A percentile compares a stretch with the other conserved stretches of the same genome.
Evolutionary conservation across 2,888 invertebrate species (phyloP).

Genomic region (Nineta flava): DNA sequence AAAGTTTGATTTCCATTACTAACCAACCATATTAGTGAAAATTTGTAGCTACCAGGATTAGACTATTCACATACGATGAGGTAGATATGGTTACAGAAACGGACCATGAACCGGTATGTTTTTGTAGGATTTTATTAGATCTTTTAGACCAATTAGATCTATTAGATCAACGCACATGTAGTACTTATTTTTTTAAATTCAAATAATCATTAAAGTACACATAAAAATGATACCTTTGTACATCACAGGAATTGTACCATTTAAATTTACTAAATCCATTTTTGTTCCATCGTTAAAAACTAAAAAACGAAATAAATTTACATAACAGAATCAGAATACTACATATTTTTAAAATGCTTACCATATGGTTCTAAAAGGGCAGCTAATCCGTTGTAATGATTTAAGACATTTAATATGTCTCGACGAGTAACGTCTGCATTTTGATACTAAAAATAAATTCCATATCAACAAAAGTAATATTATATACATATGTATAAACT

Average conservation of each 20-base stretch:
- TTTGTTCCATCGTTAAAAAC: conserved; percentile 78
- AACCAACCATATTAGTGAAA: too few species aligned
- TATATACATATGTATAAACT: conserved; percentile 9
- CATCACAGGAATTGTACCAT: conserved; percentile 84
- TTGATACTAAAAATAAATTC: conserved; percentile 40
- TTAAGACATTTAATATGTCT: conserved; percentile 48
- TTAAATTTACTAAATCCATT: conserved; percentile 67
- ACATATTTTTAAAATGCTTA: conserved; percentile 19
- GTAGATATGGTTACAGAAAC: too few species aligned
- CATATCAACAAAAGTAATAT: conserved; percentile 4
- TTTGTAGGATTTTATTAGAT: too few species aligned
- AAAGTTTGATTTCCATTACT: too few species aligned
- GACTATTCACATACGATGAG: too few species aligned
- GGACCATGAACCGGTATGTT: too few species aligned
- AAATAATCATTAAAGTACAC: neutral
- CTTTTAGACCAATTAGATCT: too few species aligned
- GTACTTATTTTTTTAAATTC: too few species aligned
- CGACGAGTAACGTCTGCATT: conserved; percentile 47
- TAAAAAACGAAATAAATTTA: conserved; percentile 21
- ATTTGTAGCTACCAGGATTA: too few species aligned
- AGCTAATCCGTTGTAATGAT: conserved; percentile 45
- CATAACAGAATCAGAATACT: neutral
- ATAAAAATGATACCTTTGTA: conserved; percentile 51
- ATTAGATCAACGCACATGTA: too few species aligned
- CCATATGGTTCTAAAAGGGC: conserved; percentile 53